Evolutionary conservation across 2,888 invertebrate genomes (phyloP), one percentile per base, ranked within the genome.

Genomic region (Brassicogethes aeneus): DNA sequence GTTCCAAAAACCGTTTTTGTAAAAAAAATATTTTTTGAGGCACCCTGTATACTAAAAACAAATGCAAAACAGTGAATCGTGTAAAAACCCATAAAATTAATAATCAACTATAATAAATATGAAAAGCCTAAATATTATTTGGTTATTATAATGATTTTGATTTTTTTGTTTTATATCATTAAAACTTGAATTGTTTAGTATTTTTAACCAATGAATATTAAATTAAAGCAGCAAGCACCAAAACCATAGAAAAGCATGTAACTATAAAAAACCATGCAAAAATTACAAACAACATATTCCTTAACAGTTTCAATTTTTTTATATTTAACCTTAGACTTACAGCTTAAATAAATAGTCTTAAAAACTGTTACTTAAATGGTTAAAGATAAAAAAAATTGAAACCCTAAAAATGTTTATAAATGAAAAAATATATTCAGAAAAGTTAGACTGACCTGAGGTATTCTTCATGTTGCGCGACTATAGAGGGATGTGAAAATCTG

Each of bases 381-480:
- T 16, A 16, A 33, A 14, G 31, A 34, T 29, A 15, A 30, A 32
- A 34, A 12, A 14, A 37, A 45, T 10, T 16, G 23, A 43, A 23
- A 40, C 30, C 17, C 30, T 36, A 29, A 17, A 16, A 32, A 29
- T 40, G 31, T 33, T 35, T 17, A 10, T 23, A 23, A 23, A 23
- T 7, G 5, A 23, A 46, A 43, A 42, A 36, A n/a, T n/a, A n/a
- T n/a, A n/a, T n/a, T n/a, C n/a, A n/a, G n/a, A 42, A 36, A 37
- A 43, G 41, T 43, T 40, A 47, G 46, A 55, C 56, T 56, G 52
- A 79, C 80, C 80, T 75, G 52, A 80, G 63, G 61, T 77, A 79
- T 61, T 80, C 79, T 61, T 80, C 80, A 59, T 80, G 79, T 55
- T 79, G 79, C 16, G 78, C 79, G 38, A 79, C 74, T 44, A 80